phyloP scores from a whole-genome alignment of 2,888 invertebrate species.

The Cantharis lateralis region DNA sequence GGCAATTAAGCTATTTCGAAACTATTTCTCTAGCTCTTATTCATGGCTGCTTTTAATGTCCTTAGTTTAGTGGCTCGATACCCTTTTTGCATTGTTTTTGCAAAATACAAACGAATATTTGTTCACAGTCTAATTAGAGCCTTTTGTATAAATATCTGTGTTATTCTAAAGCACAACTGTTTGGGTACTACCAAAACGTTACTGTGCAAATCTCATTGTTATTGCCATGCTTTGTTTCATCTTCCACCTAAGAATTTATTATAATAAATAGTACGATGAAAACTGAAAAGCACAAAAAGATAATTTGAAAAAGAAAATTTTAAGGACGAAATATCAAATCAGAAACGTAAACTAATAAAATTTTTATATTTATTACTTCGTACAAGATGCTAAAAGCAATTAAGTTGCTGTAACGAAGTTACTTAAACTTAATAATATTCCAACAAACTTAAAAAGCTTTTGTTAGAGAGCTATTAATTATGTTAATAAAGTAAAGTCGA shows the following conservation, averaged over 20 bases:
- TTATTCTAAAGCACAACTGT: not conserved
- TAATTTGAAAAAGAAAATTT: not conserved
- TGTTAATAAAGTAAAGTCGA: not conserved
- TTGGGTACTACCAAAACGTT: not conserved
- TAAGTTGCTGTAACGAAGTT: not conserved
- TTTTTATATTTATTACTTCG: not conserved
- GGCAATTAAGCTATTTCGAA: not conserved
- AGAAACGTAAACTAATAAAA: not conserved
- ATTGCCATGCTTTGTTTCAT: conserved; percentile 1
- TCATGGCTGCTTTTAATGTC: not conserved
- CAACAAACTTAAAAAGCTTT: not conserved
- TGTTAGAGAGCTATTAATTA: not conserved
- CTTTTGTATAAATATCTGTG: conserved; percentile 4
- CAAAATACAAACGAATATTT: conserved; percentile 5
- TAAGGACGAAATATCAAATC: not conserved
- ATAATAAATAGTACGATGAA: not conserved
- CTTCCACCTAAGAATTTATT: not conserved
- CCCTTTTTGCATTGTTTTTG: conserved; percentile 6
- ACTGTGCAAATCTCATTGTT: conserved; percentile 8
- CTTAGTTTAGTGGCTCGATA: not conserved
- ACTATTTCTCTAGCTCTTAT: not conserved
- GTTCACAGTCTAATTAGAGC: conserved; percentile 13
- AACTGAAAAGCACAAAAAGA: not conserved
- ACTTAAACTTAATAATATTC: not conserved
- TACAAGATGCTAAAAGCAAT: not conserved